Base-by-base conservation (phyloP, 2,888 invertebrate genomes). In the Epiblema foenella region DNA sequence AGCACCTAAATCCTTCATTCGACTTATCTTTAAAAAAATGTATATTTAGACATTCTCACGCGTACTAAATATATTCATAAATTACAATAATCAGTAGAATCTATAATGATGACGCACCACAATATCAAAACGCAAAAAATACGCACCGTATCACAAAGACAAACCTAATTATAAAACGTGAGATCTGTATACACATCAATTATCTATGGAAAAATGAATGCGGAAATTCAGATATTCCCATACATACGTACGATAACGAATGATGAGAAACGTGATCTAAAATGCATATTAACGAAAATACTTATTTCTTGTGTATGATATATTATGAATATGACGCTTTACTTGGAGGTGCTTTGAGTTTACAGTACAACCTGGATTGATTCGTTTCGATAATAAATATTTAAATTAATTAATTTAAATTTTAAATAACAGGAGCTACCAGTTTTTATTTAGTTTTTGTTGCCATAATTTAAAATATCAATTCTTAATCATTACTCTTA, bases 201-300 rank as follows among this genome's bases (percentile, higher is more conserved):
- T 70, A 70, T 70, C 59, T 66, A 37, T 49, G 54, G 33, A 69
- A 56, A 60, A 65, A 66, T 70, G 70, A 65, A 66, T 70, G 70
- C 70, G 65, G 70, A 66, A 65, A 66, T 59, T 60, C n/a, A 52
- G 33, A 54, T 54, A 29, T 66, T 66, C 70, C 59, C 70, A 66
- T 60, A 39, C 65, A 24, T 24, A 42, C 33, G 52, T 62, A 64
- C 37, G 37, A 24, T 57, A 54, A 59, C 52, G 9, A 54, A 54
- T 52, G 46, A 17, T 51, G 59, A 65, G 70, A 70, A 65, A 66
- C 70, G 59, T 65, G 59, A 54, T 70, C 59, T 52, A 46, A 70
- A 49, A 39, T 51, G 12, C 24, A 59, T 58, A 33, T 18, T 7
- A 33, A 18, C 18, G 11, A 46, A 68, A 62, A 57, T 10, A 18